Evolutionary conservation across 2,113 vertebrate species (phyloP), one percentile per base, ranked within the genome.

Genomic region (Chionomys nivalis): DNA sequence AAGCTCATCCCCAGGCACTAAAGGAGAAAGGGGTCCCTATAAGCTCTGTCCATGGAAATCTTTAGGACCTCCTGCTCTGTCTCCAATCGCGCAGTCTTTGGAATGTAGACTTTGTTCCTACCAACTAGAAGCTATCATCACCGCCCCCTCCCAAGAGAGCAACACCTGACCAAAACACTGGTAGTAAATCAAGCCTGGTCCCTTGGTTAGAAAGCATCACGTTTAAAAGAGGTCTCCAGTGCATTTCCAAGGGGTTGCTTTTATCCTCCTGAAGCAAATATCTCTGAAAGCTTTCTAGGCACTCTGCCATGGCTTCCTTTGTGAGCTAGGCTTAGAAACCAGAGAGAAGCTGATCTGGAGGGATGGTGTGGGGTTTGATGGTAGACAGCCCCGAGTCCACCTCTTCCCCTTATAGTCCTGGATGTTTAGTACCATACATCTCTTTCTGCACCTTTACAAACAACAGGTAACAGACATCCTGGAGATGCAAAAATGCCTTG

Each of bases 401-500:
- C 24, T 21, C 19, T 31, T 12, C 9, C 17, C 33, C 26, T 47
- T 1, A 6, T 0, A 1, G 3, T 58, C 58, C 6, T 36, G 19
- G 63, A 28, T 28, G 8, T 78, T 28, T 21, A 42, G 14, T 39
- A 4, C 3, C 19, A 4, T 12, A 21, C 24, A 52, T 21, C 19
- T 16, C 24, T 94, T 28, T 33, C 28, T 3, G 8, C 44, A 61
- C 26, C 9, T 63, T 63, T n/a, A 23, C 19, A 52, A 65, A 44
- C 36, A 58, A 3, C 49, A 42, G 24, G 3, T 21, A 88, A 55
- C 23, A 5, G 26, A 2, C 24, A 47, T 13, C 3, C 1, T 7
- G 33, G 0, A 0, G 7, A 23, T n/a, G 0, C 10, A n/a, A 61
- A 47, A 21, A 72, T 17, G 5, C 10, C 49, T 14, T 5, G 31